Percentiles rank a stretch among this genome's conserved stretches.
phyloP scores from a whole-genome alignment of 2,888 invertebrate species.

The Tiliacea citrago region DNA sequence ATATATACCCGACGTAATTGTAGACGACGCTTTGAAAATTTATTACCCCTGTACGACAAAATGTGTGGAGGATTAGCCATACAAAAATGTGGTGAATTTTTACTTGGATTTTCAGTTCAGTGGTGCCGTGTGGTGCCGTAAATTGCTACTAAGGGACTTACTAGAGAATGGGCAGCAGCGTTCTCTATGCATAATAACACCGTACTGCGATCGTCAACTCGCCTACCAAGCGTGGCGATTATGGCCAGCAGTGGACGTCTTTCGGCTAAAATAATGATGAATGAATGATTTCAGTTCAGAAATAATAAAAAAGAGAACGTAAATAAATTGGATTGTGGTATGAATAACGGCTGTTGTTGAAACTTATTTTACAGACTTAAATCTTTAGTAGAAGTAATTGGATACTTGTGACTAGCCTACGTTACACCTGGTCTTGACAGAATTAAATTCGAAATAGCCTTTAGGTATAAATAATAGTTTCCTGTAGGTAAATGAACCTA shows the following conservation, averaged over 20 bases:
- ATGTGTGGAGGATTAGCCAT: slow-evolving; percentile 49
- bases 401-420: slow-evolving; percentile 5
- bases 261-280: no score
- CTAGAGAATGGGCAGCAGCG: no score
- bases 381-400: slow-evolving; percentile 25
- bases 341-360: neutral
- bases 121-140: no score
- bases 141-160: no score
- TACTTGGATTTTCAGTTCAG: slow-evolving; percentile 15
- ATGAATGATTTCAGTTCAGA: slow-evolving; percentile 17
- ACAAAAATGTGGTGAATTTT: slow-evolving; percentile 48
- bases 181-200: no score
- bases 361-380: slow-evolving; percentile 22
- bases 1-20: slow-evolving; percentile 37
- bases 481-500: neutral
- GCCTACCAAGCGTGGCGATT: no score
- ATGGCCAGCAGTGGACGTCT: no score
- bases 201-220: no score
- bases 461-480: neutral
- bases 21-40: slow-evolving; percentile 51
- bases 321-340: neutral
- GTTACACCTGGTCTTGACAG: neutral
- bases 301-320: slow-evolving; percentile 16
- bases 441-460: slow-evolving; percentile 22
- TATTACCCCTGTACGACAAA: slow-evolving; percentile 50